Base-by-base conservation (phyloP, 2,888 invertebrate genomes). In the Temnothorax ravouxi region DNA sequence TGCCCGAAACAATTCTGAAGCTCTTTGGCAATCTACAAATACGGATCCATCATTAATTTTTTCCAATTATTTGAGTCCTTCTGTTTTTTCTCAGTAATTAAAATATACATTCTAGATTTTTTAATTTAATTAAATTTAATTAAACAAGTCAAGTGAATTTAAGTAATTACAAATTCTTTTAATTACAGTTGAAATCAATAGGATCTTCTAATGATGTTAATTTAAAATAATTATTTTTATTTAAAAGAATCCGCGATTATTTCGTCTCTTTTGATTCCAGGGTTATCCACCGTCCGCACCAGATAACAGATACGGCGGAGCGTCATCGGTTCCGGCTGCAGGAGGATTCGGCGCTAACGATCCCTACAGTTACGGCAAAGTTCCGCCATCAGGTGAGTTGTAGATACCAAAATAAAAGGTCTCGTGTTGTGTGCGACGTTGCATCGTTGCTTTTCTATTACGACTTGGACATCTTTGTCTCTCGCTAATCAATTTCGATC, bases 351-450 rank as follows among this genome's bases (percentile, higher is more conserved):
- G 91, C 74, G 83, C 93, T 69, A 91, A 93, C 21, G 95, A 95
- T 92, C 94, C 95, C 64, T 95, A 95, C 79, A 93, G 92, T 84
- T 95, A 95, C 86, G 94, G 94, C 89, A 94, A 94, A 92, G 92
- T 91, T 91, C 93, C 94, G 86, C 92, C 94, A 88, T 92, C 94
- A 91, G 94, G 94, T 94, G 81, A 84, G 90, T 88, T 29, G 13
- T 25, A 25, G 29, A 59, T 21, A 21, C 0, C 15, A 71, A n/a
- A 34, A 38, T 18, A 44, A 21, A 9, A 34, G 11, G 8, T 29
- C 4, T 25, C 0, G 18, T 29, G 5, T 8, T 4, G n/a, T 15
- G 15, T n/a, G 8, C 15, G 25, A 72, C 44, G 3, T 50, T 50
- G 29, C n/a, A 2, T 76, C 13, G 13, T 76, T 18, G 18, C 13